Evolutionary conservation across 2,113 vertebrate genomes (phyloP).

Genomic region (Trogon melanurus): DNA sequence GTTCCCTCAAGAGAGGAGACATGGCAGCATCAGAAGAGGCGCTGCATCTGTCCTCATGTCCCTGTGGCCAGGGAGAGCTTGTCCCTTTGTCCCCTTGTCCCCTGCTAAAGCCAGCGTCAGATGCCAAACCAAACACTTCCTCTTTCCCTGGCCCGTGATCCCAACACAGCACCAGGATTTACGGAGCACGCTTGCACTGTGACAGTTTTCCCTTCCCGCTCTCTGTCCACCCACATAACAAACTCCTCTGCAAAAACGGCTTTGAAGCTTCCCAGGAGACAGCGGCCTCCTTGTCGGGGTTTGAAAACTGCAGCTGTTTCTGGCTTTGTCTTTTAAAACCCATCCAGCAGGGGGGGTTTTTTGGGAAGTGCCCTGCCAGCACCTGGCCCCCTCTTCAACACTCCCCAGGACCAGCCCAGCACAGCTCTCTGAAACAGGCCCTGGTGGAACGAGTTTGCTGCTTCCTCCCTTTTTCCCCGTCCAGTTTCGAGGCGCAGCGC

Average conservation of each 20-base stretch:
- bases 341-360: not conserved
- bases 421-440: fast-evolving
- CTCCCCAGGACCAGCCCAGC: not conserved
- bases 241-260: not conserved
- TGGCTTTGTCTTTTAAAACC: not conserved
- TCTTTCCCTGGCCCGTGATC: not conserved
- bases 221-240: not conserved
- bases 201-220: fast-evolving
- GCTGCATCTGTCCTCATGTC: too few relatives aligned
- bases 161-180: not conserved
- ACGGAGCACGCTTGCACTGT: not conserved
- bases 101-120: not conserved
- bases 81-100: not conserved
- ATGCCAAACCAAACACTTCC: fast-evolving
- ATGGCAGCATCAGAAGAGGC: not conserved
- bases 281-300: fast-evolving
- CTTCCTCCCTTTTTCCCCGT: not conserved
- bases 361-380: not conserved
- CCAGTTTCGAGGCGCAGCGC: fast-evolving
- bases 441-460: fast-evolving
- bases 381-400: not conserved
- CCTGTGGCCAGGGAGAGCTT: too few relatives aligned
- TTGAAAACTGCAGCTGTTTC: not conserved
- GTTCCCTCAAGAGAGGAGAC: fast-evolving
- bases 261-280: not conserved